phyloP scores from a whole-genome alignment of 2,888 invertebrate genomes.

The Lymantria dispar region DNA sequence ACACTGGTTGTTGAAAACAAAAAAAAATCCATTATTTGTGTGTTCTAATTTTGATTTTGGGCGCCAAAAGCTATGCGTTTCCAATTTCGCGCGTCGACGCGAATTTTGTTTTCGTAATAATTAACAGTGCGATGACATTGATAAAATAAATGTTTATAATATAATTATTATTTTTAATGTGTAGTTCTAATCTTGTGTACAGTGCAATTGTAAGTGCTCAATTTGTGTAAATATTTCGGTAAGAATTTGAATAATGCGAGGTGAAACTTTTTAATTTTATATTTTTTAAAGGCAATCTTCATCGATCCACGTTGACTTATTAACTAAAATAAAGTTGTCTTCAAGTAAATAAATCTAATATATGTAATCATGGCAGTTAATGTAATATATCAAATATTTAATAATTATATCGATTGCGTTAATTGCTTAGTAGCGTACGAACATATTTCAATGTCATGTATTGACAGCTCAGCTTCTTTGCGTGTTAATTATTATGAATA shows the following conservation, averaged over 20 bases:
- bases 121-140: conserved; percentile 38
- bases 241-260: conserved; percentile 37
- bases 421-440: conserved; percentile 9
- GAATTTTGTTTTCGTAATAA: conserved; percentile 20
- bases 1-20: conserved; percentile 42
- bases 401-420: conserved; percentile 22
- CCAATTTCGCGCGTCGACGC: conserved; percentile 27
- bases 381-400: conserved; percentile 15
- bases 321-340: too few species aligned
- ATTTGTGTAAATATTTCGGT: conserved; percentile 36
- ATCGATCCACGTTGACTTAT: too few species aligned
- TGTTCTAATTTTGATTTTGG: conserved; percentile 55
- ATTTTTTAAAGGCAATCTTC: too few species aligned
- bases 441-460: conserved; percentile 20
- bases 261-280: conserved; percentile 15
- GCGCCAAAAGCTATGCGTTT: conserved; percentile 48
- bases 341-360: not conserved
- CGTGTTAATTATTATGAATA: conserved; percentile 16
- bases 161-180: conserved; percentile 18
- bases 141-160: conserved; percentile 19
- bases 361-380: not conserved
- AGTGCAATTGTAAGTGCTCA: conserved; percentile 29
- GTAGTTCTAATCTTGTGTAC: conserved; percentile 13
- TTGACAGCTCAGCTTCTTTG: conserved; percentile 5
- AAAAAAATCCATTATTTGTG: conserved; percentile 48